phyloP scores from a whole-genome alignment of 2,797 vertebrate species.

The Alfaro cultratus region DNA sequence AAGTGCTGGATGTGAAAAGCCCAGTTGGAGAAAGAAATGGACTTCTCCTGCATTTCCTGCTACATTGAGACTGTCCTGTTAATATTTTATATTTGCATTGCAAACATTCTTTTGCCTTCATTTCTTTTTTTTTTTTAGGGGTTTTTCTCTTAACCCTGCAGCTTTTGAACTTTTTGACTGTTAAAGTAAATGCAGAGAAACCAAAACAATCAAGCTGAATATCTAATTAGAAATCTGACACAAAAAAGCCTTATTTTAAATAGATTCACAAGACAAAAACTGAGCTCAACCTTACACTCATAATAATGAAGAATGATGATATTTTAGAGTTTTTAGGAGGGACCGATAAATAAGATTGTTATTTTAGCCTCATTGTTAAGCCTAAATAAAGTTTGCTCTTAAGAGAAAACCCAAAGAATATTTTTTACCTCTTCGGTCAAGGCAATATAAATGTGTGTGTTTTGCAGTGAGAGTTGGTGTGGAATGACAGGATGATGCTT shows the following conservation, averaged over 20 bases:
- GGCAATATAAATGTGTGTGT: constrained; percentile 43
- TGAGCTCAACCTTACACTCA: constrained; percentile 34
- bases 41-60: constrained; percentile 43
- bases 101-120: constrained; percentile 35
- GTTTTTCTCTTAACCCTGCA: constrained; percentile 8
- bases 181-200: constrained; percentile 35
- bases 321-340: constrained; percentile 29
- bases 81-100: constrained; percentile 48
- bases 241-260: not conserved
- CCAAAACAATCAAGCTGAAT: constrained; percentile 22
- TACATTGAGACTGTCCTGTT: constrained; percentile 38
- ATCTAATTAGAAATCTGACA: constrained; percentile 12
- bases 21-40: constrained; percentile 9
- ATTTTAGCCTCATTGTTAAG: constrained; percentile 22
- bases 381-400: constrained; percentile 30
- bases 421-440: constrained; percentile 64
- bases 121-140: constrained; percentile 10
- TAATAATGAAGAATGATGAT: constrained; percentile 13
- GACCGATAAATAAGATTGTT: constrained; percentile 22
- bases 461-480: constrained; percentile 29
- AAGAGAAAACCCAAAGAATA: constrained; percentile 78
- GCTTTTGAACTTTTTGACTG: constrained; percentile 36
- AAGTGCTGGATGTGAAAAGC: not conserved
- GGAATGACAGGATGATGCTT: constrained; percentile 26
- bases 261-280: constrained; percentile 41